Percentiles rank a stretch among this genome's conserved stretches.
Evolutionary conservation across 2,797 vertebrate species (phyloP).

Genomic region (Oreochromis grahami): DNA sequence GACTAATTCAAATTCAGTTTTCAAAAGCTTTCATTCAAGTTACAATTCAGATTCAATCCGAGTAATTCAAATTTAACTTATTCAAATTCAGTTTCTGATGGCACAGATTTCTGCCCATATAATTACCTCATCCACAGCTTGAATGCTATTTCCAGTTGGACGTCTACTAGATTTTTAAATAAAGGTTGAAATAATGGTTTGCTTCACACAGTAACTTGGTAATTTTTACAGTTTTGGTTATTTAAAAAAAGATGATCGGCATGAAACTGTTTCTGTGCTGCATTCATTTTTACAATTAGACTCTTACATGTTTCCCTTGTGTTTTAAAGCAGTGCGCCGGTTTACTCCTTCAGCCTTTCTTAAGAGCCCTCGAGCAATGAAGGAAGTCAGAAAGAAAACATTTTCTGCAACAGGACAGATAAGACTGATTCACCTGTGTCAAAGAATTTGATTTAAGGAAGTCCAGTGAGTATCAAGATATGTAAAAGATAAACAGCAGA

Average conservation of each 20-base stretch:
- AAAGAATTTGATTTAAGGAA: background rate
- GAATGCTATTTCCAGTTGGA: background rate
- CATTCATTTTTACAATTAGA: background rate
- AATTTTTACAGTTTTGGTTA: background rate
- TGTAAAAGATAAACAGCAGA: background rate
- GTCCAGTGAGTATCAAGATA: background rate
- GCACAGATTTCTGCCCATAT: too few relatives aligned
- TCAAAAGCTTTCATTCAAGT: too few relatives aligned
- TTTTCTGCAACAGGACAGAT: background rate
- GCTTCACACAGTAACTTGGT: background rate
- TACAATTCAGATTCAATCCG: too few relatives aligned
- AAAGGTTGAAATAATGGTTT: background rate
- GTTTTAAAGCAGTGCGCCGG: accelerated
- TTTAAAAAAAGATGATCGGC: background rate
- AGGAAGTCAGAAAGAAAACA: background rate
- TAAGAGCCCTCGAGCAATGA: accelerated
- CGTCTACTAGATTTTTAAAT: background rate
- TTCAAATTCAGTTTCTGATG: too few relatives aligned
- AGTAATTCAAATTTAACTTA: too few relatives aligned
- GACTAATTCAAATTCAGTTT: too few relatives aligned
- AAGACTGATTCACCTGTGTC: background rate
- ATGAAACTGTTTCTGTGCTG: background rate
- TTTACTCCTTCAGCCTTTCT: accelerated
- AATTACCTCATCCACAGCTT: background rate
- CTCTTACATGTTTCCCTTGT: accelerated